These are phyloP conservation scores for Sparidentex hasta DNA, from an alignment of 2,797 vertebrate genomes.

Conservation along the genomic window DNA sequence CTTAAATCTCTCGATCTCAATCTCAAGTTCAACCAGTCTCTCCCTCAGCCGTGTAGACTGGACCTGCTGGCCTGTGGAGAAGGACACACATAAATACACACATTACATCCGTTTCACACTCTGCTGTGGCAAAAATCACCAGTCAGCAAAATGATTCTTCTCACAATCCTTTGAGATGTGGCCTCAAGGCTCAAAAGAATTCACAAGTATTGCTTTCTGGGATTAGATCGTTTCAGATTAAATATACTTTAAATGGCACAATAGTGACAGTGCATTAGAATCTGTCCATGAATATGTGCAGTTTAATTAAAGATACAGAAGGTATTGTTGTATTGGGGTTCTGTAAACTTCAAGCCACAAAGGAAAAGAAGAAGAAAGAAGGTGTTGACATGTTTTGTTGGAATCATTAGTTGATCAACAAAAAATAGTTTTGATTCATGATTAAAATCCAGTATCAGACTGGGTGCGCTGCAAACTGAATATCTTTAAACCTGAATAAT, in stretches of 20 bases:
- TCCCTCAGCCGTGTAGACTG: conserved; percentile 91
- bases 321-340: neutral
- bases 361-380: neutral
- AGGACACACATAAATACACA: neutral
- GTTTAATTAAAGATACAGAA: neutral
- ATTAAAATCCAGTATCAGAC: too few species aligned
- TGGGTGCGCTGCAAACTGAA: too few species aligned
- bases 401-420: neutral
- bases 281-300: neutral
- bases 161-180: neutral
- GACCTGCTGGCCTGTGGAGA: conserved; percentile 68
- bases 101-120: too few species aligned
- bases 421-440: neutral
- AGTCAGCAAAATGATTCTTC: neutral
- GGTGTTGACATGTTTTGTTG: neutral
- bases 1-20: conserved; percentile 94
- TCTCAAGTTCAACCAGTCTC: conserved; percentile 90
- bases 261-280: neutral
- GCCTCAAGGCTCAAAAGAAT: neutral
- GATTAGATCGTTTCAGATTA: neutral
- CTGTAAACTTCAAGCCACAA: neutral
- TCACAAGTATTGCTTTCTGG: neutral
- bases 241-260: neutral
- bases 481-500: too few species aligned
- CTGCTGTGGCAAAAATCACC: neutral